phyloP scores from a whole-genome alignment of 2,797 vertebrate genomes.

The Poecilia gillii region DNA sequence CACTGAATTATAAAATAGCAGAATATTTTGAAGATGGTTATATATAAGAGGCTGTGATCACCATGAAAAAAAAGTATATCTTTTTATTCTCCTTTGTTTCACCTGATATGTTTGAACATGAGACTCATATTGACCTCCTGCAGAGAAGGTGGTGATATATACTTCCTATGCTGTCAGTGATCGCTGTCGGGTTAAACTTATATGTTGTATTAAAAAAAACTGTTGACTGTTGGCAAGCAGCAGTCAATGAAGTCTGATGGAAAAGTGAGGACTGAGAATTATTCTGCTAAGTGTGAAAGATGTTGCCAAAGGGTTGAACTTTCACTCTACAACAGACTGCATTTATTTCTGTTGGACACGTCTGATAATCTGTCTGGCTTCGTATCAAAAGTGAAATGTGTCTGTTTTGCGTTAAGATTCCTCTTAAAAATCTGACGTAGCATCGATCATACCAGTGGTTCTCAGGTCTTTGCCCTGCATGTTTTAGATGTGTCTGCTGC shows the following conservation, averaged over 20 bases:
- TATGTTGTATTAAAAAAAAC: background rate
- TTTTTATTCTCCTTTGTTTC: too few species aligned
- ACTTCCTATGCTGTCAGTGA: background rate
- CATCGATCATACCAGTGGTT: background rate
- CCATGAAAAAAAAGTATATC: too few species aligned
- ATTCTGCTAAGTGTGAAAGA: background rate
- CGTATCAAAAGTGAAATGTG: background rate
- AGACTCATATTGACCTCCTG: background rate
- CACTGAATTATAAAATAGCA: too few species aligned
- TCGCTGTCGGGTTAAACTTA: background rate
- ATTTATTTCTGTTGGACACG: background rate
- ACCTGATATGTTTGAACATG: background rate
- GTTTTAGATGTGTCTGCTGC: background rate
- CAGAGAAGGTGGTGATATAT: background rate
- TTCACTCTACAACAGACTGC: background rate
- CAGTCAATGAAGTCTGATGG: background rate
- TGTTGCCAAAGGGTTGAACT: background rate
- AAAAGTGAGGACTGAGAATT: background rate
- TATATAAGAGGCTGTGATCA: too few species aligned
- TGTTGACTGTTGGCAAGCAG: background rate
- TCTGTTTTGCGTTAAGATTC: background rate
- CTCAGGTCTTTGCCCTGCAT: background rate
- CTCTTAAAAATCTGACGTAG: background rate
- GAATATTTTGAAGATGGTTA: too few species aligned
- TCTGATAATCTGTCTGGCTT: background rate